phyloP scores from a whole-genome alignment of 2,797 vertebrate species.

The Podarcis siculus region DNA sequence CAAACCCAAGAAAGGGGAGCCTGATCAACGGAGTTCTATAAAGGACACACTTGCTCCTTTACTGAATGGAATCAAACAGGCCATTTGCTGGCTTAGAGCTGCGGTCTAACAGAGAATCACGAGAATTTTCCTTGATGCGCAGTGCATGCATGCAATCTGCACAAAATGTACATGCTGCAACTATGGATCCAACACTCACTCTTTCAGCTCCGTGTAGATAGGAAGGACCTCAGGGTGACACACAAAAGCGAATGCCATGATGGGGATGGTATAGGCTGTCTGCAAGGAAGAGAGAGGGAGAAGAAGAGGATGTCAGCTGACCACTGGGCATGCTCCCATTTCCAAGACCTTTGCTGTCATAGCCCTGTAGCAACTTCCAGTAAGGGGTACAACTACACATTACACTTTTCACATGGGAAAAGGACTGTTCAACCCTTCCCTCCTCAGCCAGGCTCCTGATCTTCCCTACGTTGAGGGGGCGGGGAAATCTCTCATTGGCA shows the following conservation, averaged over 20 bases:
- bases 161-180: neutral
- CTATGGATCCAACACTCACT: conserved; percentile 83
- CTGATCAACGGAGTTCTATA: neutral
- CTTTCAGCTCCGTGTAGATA: conserved; percentile 97
- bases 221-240: conserved; percentile 89
- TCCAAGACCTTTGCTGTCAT: too few relatives aligned
- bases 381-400: neutral
- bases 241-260: conserved; percentile 98
- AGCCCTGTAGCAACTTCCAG: neutral
- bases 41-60: neutral
- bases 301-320: neutral
- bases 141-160: neutral
- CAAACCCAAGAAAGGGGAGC: neutral
- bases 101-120: neutral
- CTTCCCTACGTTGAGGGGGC: too few relatives aligned
- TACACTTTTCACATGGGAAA: neutral
- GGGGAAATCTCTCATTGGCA: too few relatives aligned
- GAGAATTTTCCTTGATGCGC: neutral
- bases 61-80: neutral
- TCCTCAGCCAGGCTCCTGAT: too few relatives aligned
- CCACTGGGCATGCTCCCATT: neutral
- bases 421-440: neutral
- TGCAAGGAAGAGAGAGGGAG: conserved; percentile 63
- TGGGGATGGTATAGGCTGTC: conserved; percentile 98
- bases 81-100: neutral